Percentiles rank a stretch among this genome's conserved stretches.
Evolutionary conservation across 92 coral and sea anemone genomes (phyloP).

Genomic region (Epizoanthus ramosus): DNA sequence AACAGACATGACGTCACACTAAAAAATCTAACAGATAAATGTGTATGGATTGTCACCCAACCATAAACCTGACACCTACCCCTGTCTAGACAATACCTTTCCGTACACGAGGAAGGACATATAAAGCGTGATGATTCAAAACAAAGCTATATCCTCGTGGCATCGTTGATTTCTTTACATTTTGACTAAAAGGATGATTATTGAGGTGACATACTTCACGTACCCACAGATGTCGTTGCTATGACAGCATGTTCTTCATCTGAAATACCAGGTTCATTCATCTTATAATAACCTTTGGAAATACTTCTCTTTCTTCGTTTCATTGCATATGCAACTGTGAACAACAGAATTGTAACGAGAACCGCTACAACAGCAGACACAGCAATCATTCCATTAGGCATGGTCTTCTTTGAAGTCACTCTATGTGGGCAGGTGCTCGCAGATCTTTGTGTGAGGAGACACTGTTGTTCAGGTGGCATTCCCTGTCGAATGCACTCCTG

Average conservation of each 20-base stretch:
- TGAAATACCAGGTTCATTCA: neutral
- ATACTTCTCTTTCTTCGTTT: neutral
- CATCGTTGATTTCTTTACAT: no score
- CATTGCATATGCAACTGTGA: neutral
- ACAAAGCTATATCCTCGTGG: no score
- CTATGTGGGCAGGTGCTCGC: neutral
- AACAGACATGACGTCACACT: no score
- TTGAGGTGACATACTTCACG: neutral
- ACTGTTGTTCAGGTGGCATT: constrained; percentile 10
- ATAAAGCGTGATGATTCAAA: no score
- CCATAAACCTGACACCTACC: no score
- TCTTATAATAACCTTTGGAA: neutral
- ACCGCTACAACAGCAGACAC: neutral
- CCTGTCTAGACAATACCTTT: no score
- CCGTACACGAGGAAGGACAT: no score
- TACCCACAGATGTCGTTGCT: constrained; percentile 5
- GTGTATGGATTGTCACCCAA: no score
- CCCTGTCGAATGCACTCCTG: constrained; percentile 8
- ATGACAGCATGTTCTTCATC: neutral
- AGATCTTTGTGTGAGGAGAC: neutral
- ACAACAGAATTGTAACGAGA: neutral
- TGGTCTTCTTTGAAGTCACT: neutral
- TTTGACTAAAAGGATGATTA: no score
- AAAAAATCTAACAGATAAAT: no score
- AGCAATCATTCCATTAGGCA: neutral